A percentile compares a stretch with the other conserved stretches of the same genome.
These are phyloP conservation scores for Catostylus mosaicus DNA, from an alignment of 30 jellyfish, hydroid and myxozoan genomes.

Conservation along the genomic window DNA sequence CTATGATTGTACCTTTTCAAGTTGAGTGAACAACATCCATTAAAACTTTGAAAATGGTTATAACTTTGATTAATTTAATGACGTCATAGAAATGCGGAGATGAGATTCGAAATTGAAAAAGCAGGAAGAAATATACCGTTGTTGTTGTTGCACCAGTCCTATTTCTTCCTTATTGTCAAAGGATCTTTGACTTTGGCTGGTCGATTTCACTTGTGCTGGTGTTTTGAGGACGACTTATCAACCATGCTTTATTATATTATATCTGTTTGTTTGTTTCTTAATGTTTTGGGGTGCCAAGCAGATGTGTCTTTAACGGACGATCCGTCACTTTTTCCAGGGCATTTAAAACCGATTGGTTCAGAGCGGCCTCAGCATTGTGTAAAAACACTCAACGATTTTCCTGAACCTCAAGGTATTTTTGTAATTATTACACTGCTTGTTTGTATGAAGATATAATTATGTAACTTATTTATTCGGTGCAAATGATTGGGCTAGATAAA, in stretches of 20 bases:
- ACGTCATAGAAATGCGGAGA: no score
- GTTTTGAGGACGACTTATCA: not conserved
- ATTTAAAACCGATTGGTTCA: constrained; percentile 87
- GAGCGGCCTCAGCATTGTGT: constrained; percentile 71
- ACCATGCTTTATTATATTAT: not conserved
- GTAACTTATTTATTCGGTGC: no score
- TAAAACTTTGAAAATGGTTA: no score
- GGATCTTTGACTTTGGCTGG: constrained; percentile 7
- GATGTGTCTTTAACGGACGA: constrained; percentile 75
- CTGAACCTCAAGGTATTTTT: constrained; percentile 71
- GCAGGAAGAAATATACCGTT: constrained; percentile 2
- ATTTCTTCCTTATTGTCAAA: constrained; percentile 1
- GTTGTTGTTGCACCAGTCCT: constrained; percentile 16
- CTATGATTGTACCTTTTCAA: no score
- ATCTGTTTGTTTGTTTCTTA: not conserved
- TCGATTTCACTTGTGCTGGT: constrained; percentile 2
- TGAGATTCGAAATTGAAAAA: not conserved
- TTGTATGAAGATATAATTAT: no score
- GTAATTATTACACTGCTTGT: no score
- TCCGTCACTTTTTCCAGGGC: constrained; percentile 93
- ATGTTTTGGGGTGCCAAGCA: constrained; percentile 6
- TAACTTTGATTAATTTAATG: no score
- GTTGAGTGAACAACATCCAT: no score
- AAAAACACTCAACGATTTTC: constrained; percentile 64
- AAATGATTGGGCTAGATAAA: no score